Evolutionary conservation across 2,888 invertebrate species (phyloP).

Genomic region (Drosophila maculinotata): DNA sequence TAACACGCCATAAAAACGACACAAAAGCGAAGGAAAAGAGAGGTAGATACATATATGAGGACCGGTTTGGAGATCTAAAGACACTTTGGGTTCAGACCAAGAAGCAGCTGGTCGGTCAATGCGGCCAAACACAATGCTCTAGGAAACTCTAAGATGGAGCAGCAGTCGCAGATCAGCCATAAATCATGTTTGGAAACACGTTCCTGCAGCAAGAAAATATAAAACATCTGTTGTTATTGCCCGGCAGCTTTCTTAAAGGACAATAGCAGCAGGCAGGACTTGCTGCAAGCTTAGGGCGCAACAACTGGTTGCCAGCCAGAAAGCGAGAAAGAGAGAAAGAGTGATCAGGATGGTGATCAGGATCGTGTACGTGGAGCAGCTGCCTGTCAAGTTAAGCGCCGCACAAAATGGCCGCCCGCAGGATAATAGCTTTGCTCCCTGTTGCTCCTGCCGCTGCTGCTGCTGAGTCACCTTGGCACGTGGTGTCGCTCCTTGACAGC

Average conservation of each 20-base stretch:
- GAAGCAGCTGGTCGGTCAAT: conserved; percentile 68
- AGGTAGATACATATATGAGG: conserved; percentile 51
- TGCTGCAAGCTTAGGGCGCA: conserved; percentile 72
- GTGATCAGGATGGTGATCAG: conserved; percentile 4
- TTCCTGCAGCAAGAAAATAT: conserved; percentile 41
- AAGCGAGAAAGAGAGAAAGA: neutral
- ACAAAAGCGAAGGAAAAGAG: conserved; percentile 40
- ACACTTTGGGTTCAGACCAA: conserved; percentile 29
- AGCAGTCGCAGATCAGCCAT: conserved; percentile 63
- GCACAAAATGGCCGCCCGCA: conserved; percentile 56
- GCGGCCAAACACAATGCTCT: conserved; percentile 70
- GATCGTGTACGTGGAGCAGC: conserved; percentile 56
- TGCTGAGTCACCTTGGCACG: conserved; percentile 75
- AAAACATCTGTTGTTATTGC: conserved; percentile 67
- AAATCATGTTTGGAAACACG: conserved; percentile 78
- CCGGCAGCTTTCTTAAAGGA: conserved; percentile 66
- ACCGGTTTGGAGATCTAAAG: conserved; percentile 66
- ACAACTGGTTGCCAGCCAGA: conserved; percentile 65
- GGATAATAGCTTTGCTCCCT: conserved; percentile 69
- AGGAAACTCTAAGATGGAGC: conserved; percentile 51
- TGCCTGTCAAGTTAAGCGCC: conserved; percentile 56
- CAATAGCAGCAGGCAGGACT: conserved; percentile 55
- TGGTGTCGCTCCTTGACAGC: conserved; percentile 51
- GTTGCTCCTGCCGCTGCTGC: conserved; percentile 23
- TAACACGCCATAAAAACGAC: conserved; percentile 77